These are phyloP conservation scores for Conopomorpha cramerella DNA, from an alignment of 1,140 invertebrate genomes.

Conservation along the genomic window DNA sequence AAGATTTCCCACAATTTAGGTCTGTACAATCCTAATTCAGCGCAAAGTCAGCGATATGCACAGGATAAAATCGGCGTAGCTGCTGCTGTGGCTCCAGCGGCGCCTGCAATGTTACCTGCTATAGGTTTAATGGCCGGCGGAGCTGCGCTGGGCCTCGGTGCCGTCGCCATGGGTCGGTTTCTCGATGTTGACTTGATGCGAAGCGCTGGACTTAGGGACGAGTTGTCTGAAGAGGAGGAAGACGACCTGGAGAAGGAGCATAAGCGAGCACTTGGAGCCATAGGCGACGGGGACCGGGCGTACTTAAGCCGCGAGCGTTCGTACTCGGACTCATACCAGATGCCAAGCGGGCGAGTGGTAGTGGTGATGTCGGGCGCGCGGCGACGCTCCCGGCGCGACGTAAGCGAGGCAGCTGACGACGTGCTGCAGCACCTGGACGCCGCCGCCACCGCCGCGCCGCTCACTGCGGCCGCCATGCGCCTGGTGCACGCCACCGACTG, in stretches of 20 bases:
- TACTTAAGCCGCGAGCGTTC: slow-evolving; percentile 43
- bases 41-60: slow-evolving; percentile 50
- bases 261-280: slow-evolving; percentile 55
- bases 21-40: slow-evolving; percentile 51
- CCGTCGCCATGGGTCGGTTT: slow-evolving; percentile 75
- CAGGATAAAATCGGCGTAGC: slow-evolving; percentile 75
- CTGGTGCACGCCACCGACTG: slow-evolving; percentile 63
- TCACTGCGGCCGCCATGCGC: slow-evolving; percentile 32
- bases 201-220: slow-evolving; percentile 35
- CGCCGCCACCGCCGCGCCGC: slow-evolving; percentile 30
- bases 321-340: slow-evolving; percentile 55
- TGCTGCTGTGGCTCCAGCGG: slow-evolving; percentile 45
- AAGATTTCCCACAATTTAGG: slow-evolving; percentile 78
- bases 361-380: slow-evolving; percentile 44
- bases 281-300: slow-evolving; percentile 48
- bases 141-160: slow-evolving; percentile 76
- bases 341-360: slow-evolving; percentile 55
- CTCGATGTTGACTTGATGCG: slow-evolving; percentile 69
- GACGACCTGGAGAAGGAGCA: slow-evolving; percentile 61
- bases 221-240: slow-evolving; percentile 32
- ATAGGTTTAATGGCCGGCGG: slow-evolving; percentile 77
- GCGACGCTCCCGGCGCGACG: slow-evolving; percentile 30
- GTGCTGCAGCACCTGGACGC: slow-evolving; percentile 62
- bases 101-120: slow-evolving; percentile 71
- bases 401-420: slow-evolving; percentile 47